phyloP scores from a whole-genome alignment of 2,113 vertebrate species.

The Dicrurus megarhynchus region DNA sequence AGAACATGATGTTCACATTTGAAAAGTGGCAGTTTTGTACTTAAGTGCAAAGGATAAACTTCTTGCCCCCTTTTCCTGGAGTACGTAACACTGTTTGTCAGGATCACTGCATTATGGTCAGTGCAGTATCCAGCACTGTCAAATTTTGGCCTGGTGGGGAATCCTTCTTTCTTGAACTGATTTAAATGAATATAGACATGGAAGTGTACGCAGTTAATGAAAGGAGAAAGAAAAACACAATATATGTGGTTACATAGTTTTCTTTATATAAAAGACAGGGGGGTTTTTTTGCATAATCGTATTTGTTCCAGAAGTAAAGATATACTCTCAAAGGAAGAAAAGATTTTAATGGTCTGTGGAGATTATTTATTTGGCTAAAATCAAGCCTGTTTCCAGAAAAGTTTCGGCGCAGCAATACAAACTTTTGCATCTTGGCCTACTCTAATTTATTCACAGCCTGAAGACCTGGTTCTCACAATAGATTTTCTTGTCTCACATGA shows the following conservation, averaged over 20 bases:
- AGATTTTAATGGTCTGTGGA: not conserved
- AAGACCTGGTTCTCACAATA: not conserved
- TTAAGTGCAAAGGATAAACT: not conserved
- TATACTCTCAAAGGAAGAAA: not conserved
- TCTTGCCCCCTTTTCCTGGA: not conserved
- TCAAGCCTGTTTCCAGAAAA: not conserved
- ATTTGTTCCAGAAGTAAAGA: not conserved
- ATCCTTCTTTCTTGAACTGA: not conserved
- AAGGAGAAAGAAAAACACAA: not conserved
- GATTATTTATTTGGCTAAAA: slow-evolving; percentile 3
- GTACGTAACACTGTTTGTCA: not conserved
- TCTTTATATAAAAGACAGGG: not conserved
- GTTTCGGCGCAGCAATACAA: not conserved
- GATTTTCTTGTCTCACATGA: not conserved
- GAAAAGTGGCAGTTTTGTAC: not conserved
- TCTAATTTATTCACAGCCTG: slow-evolving; percentile 8
- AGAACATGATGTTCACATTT: not conserved
- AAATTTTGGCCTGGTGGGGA: not conserved
- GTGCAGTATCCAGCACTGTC: not conserved
- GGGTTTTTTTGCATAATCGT: not conserved
- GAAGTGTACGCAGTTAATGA: not conserved
- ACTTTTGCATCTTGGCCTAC: not conserved
- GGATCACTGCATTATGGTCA: not conserved
- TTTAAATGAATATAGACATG: not conserved
- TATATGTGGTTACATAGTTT: not conserved